These are phyloP conservation scores for Saturnia japonica DNA, from an alignment of 2,888 invertebrate genomes.

Conservation along the genomic window DNA sequence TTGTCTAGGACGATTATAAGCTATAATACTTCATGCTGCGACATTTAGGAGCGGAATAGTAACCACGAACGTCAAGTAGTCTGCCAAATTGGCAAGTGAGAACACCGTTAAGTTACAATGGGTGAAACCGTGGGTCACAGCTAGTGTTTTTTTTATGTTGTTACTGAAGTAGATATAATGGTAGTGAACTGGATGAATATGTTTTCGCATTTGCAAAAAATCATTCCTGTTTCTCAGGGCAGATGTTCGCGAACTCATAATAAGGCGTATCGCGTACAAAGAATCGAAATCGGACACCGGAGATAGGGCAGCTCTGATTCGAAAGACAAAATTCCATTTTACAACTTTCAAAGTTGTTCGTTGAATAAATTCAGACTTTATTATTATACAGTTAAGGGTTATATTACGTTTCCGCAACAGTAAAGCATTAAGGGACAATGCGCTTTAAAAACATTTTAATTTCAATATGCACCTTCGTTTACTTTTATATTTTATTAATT, in stretches of 20 bases:
- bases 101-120: too few relatives aligned
- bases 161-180: neutral
- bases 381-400: neutral
- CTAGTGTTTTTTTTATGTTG: too few relatives aligned
- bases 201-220: slow-evolving; percentile 36
- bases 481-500: slow-evolving; percentile 50
- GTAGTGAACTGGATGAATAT: neutral
- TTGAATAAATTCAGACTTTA: slow-evolving; percentile 43
- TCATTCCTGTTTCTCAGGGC: slow-evolving; percentile 58
- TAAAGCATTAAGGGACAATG: slow-evolving; percentile 35
- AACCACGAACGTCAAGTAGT: too few relatives aligned
- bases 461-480: slow-evolving; percentile 70
- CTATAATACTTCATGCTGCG: too few relatives aligned
- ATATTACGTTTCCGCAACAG: slow-evolving; percentile 12
- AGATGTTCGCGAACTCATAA: slow-evolving; percentile 79
- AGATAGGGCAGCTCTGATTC: slow-evolving; percentile 74
- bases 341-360: slow-evolving; percentile 41
- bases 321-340: slow-evolving; percentile 57
- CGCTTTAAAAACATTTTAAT: slow-evolving; percentile 71
- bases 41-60: too few relatives aligned
- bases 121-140: too few relatives aligned
- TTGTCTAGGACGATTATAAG: too few relatives aligned
- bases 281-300: slow-evolving; percentile 80
- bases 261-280: slow-evolving; percentile 80
- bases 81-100: too few relatives aligned